A percentile compares a stretch with the other conserved stretches of the same genome.
These are phyloP conservation scores for Centroberyx gerrardi DNA, from an alignment of 2,797 vertebrate species.

Conservation along the genomic window DNA sequence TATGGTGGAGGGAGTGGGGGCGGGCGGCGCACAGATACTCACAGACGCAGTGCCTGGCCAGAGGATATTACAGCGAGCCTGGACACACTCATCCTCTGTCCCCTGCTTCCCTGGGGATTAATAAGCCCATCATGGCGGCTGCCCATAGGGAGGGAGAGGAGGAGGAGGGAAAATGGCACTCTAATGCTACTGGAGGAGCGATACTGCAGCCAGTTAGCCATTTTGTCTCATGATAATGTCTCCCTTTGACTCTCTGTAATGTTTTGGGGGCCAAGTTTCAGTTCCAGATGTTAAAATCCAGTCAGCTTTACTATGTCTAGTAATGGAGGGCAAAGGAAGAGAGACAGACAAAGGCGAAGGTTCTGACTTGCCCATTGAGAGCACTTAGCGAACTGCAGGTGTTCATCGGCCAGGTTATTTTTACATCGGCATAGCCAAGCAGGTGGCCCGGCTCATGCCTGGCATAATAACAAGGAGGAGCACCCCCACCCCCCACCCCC, in stretches of 20 bases:
- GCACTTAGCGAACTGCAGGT: conserved; percentile 26
- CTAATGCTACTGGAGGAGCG: conserved; percentile 30
- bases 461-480: conserved; percentile 26
- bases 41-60: conserved; percentile 61
- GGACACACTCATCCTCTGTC: conserved; percentile 77
- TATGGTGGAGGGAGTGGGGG: conserved; percentile 57
- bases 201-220: conserved; percentile 43
- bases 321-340: conserved; percentile 31
- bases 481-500: not conserved
- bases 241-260: conserved; percentile 18
- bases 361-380: conserved; percentile 21
- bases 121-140: conserved; percentile 71
- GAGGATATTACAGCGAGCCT: conserved; percentile 73
- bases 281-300: conserved; percentile 49
- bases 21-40: conserved; percentile 33
- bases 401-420: conserved; percentile 45
- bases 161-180: conserved; percentile 36
- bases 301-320: conserved; percentile 36
- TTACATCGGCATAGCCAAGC: conserved; percentile 23
- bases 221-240: conserved; percentile 51
- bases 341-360: conserved; percentile 21
- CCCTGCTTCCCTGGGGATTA: conserved; percentile 74
- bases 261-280: conserved; percentile 27
- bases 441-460: conserved; percentile 36
- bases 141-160: conserved; percentile 39